A percentile compares a stretch with the other conserved stretches of the same genome.
Conservation (phyloP, 2,113 vertebrate species). For the Phainopepla nitens region DNA sequence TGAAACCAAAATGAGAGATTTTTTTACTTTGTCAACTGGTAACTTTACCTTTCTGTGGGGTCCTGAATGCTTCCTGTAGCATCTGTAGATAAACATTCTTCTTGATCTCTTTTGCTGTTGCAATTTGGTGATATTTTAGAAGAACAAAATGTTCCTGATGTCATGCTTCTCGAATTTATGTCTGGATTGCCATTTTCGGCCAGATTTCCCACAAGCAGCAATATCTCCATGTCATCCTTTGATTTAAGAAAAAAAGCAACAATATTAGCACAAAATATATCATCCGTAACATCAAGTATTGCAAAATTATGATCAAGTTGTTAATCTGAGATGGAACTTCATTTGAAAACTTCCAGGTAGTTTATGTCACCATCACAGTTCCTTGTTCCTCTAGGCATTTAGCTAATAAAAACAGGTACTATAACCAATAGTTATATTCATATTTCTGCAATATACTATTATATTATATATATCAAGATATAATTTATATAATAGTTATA, state of each 20-base stretch:
- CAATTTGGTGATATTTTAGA: not conserved
- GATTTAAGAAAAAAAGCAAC: not conserved
- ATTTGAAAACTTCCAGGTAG: not conserved
- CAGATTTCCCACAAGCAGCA: not conserved
- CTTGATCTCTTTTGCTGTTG: not conserved
- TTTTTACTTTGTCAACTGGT: not conserved
- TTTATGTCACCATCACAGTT: not conserved
- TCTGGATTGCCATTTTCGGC: not conserved
- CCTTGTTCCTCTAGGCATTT: not conserved
- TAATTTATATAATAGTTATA: no score
- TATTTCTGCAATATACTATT: no score
- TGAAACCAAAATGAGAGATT: not conserved
- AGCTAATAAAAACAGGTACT: not conserved
- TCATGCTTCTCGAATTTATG: not conserved
- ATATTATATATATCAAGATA: no score
- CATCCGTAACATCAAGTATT: not conserved
- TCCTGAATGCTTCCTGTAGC: not conserved
- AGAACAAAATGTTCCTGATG: not conserved
- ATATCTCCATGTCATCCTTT: slow-evolving; percentile 43
- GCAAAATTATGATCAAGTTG: not conserved
- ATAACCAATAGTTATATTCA: no score
- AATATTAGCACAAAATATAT: not conserved
- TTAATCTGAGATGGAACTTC: not conserved
- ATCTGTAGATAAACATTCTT: not conserved
- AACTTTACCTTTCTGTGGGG: slow-evolving; percentile 57